Conservation (phyloP, 2,888 invertebrate genomes). For the Proisotoma minuta region DNA sequence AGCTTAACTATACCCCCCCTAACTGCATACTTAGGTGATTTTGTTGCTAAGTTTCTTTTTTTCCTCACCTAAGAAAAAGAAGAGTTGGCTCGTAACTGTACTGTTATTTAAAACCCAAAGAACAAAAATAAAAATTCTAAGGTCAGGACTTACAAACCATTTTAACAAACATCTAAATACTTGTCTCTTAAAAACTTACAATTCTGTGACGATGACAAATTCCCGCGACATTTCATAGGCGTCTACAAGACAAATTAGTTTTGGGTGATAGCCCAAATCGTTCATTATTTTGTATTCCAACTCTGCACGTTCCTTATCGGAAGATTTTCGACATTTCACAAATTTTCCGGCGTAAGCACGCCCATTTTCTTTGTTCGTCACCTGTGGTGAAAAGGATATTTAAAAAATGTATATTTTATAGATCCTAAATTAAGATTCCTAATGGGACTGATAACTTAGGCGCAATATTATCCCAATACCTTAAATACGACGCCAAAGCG, state of each 20-base stretch:
- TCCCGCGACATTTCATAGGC: conserved; percentile 72
- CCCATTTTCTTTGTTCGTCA: conserved; percentile 62
- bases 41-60: too few species aligned
- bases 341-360: conserved; percentile 76
- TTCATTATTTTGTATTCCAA: conserved; percentile 86
- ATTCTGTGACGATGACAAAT: conserved; percentile 83
- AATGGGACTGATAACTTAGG: neutral
- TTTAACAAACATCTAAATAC: too few species aligned
- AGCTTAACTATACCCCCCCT: too few species aligned
- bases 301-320: conserved; percentile 69
- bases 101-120: too few species aligned
- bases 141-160: too few species aligned
- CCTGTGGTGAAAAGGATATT: conserved; percentile 48
- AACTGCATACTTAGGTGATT: too few species aligned
- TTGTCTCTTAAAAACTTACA: conserved; percentile 74
- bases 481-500: conserved; percentile 68
- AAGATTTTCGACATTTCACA: conserved; percentile 66
- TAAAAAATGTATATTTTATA: too few species aligned
- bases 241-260: conserved; percentile 68
- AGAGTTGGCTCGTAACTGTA: too few species aligned
- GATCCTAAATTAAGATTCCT: conserved; percentile 48
- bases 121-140: too few species aligned
- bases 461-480: conserved; percentile 46
- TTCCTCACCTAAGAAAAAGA: too few species aligned
- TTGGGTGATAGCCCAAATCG: conserved; percentile 68